These are phyloP conservation scores for Plutomurus gul DNA, from an alignment of 1,140 invertebrate genomes.

Conservation along the genomic window DNA sequence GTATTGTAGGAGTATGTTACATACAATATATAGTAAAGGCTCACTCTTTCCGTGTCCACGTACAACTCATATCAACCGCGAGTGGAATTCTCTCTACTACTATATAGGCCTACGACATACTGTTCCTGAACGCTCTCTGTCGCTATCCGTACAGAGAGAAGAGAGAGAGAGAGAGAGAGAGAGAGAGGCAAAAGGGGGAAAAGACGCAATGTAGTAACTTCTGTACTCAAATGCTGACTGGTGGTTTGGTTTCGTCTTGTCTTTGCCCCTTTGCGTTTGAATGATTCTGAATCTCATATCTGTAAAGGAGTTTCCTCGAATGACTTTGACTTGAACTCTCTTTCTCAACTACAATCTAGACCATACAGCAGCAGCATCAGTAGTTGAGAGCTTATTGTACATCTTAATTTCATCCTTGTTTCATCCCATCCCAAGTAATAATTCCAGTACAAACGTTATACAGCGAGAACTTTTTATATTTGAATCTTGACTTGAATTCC, in stretches of 20 bases:
- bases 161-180: too few species aligned
- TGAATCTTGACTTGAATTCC: too few species aligned
- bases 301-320: neutral
- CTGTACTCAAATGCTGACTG: neutral
- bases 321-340: slow-evolving; percentile 17
- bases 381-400: neutral
- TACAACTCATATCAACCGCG: neutral
- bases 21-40: too few species aligned
- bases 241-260: neutral
- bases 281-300: neutral
- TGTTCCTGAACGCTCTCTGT: neutral
- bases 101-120: neutral
- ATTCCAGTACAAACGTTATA: too few species aligned
- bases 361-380: neutral
- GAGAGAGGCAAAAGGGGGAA: neutral
- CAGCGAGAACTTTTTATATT: too few species aligned
- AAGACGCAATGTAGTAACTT: neutral
- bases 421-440: too few species aligned
- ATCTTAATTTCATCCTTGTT: neutral
- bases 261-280: neutral
- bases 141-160: neutral
- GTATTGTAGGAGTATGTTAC: too few species aligned
- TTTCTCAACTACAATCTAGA: too few species aligned
- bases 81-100: too few species aligned
- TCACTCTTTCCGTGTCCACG: neutral